Evolutionary conservation across 1,140 invertebrate genomes (phyloP).

Genomic region (Gryllus bimaculatus): DNA sequence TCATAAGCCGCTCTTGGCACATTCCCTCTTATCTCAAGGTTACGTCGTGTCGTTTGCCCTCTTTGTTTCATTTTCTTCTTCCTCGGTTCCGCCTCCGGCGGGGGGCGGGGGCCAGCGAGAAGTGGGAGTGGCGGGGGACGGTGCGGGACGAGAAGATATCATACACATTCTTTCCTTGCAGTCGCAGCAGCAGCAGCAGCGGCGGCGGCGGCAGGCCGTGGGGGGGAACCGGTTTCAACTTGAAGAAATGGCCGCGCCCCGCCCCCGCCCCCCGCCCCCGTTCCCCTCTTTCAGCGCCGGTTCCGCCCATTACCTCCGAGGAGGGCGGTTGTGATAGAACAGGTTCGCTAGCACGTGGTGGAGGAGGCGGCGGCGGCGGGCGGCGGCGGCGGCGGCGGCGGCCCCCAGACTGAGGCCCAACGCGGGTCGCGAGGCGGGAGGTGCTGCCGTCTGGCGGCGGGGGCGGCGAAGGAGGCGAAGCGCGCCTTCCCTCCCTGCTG

Average conservation of each 20-base stretch:
- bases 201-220: neutral
- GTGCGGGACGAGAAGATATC: neutral
- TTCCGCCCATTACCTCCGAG: neutral
- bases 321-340: neutral
- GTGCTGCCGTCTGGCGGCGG: neutral
- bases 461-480: no score
- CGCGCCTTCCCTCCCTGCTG: no score
- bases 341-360: no score
- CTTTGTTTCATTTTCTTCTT: neutral
- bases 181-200: neutral
- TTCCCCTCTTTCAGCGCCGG: no score
- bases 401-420: neutral
- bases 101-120: no score
- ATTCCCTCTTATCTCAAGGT: conserved; percentile 4
- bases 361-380: no score
- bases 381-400: no score
- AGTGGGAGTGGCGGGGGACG: no score
- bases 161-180: conserved; percentile 1
- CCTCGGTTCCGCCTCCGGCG: neutral
- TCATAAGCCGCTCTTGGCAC: neutral
- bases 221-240: neutral
- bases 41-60: neutral
- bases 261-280: no score
- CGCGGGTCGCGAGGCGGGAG: neutral
- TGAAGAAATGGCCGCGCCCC: neutral